phyloP scores from a whole-genome alignment of 2,113 vertebrate genomes.

The Nyctibius bracteatus region DNA sequence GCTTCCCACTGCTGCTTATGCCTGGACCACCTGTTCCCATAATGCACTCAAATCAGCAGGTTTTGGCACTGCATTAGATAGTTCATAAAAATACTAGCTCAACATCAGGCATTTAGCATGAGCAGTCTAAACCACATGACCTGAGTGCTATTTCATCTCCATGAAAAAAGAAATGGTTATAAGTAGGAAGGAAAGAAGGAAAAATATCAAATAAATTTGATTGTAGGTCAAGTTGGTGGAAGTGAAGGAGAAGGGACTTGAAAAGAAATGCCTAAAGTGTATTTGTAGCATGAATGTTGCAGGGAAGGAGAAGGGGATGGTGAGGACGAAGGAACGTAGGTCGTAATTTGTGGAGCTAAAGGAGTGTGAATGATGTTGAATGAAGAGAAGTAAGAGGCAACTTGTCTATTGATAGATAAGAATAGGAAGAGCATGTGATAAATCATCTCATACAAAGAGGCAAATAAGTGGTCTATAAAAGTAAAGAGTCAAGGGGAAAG shows the following conservation, averaged over 20 bases:
- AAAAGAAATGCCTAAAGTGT: background rate
- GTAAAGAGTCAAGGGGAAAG: background rate
- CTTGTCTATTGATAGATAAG: background rate
- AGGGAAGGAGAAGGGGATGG: background rate
- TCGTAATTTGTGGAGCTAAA: background rate
- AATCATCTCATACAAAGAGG: background rate
- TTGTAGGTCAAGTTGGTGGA: background rate
- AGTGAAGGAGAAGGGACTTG: background rate
- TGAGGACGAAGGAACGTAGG: background rate
- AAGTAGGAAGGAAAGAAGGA: background rate
- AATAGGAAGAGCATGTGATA: background rate
- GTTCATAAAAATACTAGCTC: background rate
- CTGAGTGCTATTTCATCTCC: background rate
- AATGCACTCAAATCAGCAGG: background rate
- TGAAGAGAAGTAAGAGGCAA: background rate
- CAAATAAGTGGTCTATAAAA: background rate
- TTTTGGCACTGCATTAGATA: background rate
- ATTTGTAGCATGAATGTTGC: background rate
- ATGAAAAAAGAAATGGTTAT: background rate
- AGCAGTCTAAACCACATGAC: background rate
- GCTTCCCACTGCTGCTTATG: slow-evolving; percentile 14
- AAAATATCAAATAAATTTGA: background rate
- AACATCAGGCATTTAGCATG: background rate
- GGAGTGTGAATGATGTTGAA: background rate
- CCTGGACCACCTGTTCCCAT: slow-evolving; percentile 35